Evolutionary conservation across 2,113 vertebrate species (phyloP), one percentile per base, ranked within the genome.

Genomic region (Podarcis cretensis): DNA sequence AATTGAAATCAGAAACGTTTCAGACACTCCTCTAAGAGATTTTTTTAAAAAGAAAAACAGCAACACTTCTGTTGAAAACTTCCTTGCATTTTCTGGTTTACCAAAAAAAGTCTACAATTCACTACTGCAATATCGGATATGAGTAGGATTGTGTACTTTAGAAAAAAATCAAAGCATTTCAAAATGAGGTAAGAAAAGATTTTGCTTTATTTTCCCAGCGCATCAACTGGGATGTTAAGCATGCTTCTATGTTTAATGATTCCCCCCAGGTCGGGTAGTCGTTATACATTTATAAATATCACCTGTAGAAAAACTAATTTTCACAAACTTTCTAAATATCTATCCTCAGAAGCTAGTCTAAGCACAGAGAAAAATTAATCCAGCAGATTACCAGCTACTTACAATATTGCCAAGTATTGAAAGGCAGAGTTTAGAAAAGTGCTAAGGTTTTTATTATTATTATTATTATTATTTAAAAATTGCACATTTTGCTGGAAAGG

Each of bases 331-430:
- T n/a, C 80, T 73, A 43, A 43, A 92, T 84, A 43, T 35, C 90
- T 40, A 81, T 86, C 40, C 27, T 25, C 68, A 25, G 37, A 92
- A 80, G 21, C 69, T 3, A n/a, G 73, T 86, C 8, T 89, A 75
- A 66, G 87, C 25, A 21, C 16, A 68, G 5, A 89, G 86, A 87
- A 91, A 92, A 92, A 90, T 92, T 85, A 65, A 91, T 88, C 82
- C 1, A 37, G 68, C 54, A 86, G 83, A 32, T 89, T 32, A 92
- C 0, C 27, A 89, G 59, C 63, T 75, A 13, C 65, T 89, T 37
- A 85, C 25, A 92, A 23, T 1, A 23, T 21, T 91, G 90, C 85
- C 0, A 27, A 74, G 14, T 80, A 82, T 18, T 68, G 66, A 91
- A 18, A 65, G 84, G 85, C 89, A 89, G 40, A 65, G 81, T 13